Conservation (phyloP, 1,140 invertebrate genomes). For the Tribolium madens region DNA sequence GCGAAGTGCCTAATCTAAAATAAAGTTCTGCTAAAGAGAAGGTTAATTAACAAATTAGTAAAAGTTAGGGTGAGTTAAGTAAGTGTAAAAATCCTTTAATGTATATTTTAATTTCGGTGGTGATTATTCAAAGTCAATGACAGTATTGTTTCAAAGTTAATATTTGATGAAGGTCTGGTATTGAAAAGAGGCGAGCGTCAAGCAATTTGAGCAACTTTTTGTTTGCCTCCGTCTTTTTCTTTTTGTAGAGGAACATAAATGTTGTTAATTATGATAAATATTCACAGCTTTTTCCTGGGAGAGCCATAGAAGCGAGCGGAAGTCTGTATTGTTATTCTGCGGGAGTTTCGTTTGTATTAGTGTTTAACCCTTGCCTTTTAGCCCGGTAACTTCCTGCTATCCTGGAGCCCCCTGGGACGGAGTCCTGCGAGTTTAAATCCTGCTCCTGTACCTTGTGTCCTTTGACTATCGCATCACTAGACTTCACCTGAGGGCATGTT, state of each 20-base stretch:
- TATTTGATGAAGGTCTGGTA: conserved; percentile 44
- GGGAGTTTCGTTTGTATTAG: conserved; percentile 63
- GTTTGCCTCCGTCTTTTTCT: conserved; percentile 62
- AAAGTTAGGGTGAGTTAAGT: background rate
- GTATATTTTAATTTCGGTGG: background rate
- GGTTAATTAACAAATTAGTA: no score
- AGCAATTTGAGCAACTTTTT: conserved; percentile 64
- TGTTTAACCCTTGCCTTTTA: conserved; percentile 66
- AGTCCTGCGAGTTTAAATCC: conserved; percentile 62
- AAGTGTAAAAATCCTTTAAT: background rate
- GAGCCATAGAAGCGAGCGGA: conserved; percentile 64
- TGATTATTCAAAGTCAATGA: conserved; percentile 43
- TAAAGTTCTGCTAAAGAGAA: no score
- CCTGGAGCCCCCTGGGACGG: conserved; percentile 61
- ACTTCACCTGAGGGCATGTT: conserved; percentile 44
- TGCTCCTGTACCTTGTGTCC: conserved; percentile 57
- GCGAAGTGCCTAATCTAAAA: no score
- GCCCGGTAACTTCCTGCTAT: conserved; percentile 63
- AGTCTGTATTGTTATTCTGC: conserved; percentile 65
- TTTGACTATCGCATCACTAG: conserved; percentile 55
- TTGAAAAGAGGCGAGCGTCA: conserved; percentile 37
- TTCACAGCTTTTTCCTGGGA: conserved; percentile 67
- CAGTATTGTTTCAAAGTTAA: conserved; percentile 44
- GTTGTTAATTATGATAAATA: conserved; percentile 68
- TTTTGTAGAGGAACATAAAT: conserved; percentile 64